Evolutionary conservation across 2,888 invertebrate species (phyloP).

Genomic region (Scaptomyza parva): DNA sequence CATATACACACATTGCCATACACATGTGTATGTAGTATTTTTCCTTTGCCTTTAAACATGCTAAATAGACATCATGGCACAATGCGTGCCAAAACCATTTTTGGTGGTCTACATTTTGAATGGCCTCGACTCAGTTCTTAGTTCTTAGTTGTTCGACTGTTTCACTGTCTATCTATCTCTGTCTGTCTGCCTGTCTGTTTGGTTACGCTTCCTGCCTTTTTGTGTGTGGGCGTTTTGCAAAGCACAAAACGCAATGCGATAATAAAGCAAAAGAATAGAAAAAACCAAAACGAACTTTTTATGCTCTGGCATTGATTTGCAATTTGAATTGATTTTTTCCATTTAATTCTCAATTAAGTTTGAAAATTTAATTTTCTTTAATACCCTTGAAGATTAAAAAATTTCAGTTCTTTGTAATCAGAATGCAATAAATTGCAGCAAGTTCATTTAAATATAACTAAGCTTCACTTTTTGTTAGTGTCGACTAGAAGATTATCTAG

Average conservation of each 20-base stretch:
- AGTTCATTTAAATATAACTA: background rate
- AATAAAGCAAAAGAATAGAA: background rate
- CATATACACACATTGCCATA: too few species aligned
- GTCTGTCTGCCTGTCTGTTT: conserved; percentile 5
- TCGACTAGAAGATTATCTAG: conserved; percentile 4
- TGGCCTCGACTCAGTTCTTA: conserved; percentile 24
- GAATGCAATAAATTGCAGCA: background rate
- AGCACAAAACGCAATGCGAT: conserved; percentile 1
- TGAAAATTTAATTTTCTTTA: background rate
- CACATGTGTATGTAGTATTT: background rate
- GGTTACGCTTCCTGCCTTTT: conserved; percentile 10
- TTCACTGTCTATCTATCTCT: too few species aligned
- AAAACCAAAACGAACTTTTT: background rate
- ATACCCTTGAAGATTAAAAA: background rate
- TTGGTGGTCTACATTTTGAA: conserved; percentile 35
- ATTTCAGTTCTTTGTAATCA: background rate
- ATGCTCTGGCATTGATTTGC: background rate
- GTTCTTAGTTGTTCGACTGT: background rate
- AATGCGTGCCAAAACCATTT: conserved; percentile 24
- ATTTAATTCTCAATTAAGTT: background rate
- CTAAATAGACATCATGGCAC: conserved; percentile 29
- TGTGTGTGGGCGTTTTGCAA: conserved; percentile 10
- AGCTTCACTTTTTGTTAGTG: background rate
- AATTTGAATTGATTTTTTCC: conserved; percentile 1
- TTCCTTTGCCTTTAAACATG: conserved; percentile 5